A percentile compares a stretch with the other conserved stretches of the same genome.
Conservation (phyloP, 64 coral and sea anemone genomes). For the Montipora foliosa region DNA sequence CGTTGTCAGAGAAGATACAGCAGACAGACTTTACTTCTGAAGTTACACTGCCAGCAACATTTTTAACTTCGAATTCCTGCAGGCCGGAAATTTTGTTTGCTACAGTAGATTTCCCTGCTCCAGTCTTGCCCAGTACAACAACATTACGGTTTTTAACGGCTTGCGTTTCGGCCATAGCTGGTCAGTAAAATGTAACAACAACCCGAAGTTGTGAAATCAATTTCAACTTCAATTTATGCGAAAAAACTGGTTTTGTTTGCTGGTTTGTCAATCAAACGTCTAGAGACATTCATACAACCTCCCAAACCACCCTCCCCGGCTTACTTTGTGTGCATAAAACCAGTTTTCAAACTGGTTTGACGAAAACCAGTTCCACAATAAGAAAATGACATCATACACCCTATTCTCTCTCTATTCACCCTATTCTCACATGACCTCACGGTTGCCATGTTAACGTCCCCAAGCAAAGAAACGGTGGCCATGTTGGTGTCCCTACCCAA, state of each 20-base stretch:
- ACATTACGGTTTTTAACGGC: conserved; percentile 3
- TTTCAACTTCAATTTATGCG: neutral
- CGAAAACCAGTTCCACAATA: too few species aligned
- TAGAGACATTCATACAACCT: neutral
- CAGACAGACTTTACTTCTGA: neutral
- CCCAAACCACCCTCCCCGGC: too few species aligned
- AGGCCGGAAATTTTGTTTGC: conserved; percentile 25
- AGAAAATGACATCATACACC: too few species aligned
- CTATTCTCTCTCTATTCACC: too few species aligned
- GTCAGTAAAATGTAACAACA: neutral
- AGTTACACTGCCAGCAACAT: neutral
- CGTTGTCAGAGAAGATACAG: neutral
- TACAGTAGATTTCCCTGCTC: conserved; percentile 26
- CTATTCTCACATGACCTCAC: too few species aligned
- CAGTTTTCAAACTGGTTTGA: too few species aligned
- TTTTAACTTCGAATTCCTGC: neutral
- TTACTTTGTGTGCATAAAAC: too few species aligned
- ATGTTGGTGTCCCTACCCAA: too few species aligned
- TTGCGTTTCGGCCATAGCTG: neutral
- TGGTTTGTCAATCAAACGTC: neutral
- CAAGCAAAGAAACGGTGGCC: too few species aligned
- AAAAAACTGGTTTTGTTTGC: neutral
- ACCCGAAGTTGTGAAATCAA: neutral
- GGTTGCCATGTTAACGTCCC: too few species aligned
- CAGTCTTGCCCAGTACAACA: conserved; percentile 40